Evolutionary conservation across 2,888 invertebrate genomes (phyloP).

Genomic region (Entomobrya multifasciata): DNA sequence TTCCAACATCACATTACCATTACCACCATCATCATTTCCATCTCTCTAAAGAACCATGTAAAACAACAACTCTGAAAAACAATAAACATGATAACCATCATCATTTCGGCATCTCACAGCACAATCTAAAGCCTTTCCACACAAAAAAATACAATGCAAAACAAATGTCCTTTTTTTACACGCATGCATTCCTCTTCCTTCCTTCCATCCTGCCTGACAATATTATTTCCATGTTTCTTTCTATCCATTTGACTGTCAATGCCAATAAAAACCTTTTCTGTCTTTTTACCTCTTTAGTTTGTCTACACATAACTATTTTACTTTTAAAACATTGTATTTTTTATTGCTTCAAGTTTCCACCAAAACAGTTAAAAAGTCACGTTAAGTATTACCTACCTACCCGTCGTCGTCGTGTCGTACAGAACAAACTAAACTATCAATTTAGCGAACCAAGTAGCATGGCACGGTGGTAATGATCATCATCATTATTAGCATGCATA

Average conservation of each 20-base stretch:
- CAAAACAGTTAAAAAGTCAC: no score
- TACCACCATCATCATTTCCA: neutral
- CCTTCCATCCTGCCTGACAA: neutral
- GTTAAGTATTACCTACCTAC: no score
- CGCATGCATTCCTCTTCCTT: neutral
- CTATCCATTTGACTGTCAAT: no score
- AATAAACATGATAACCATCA: neutral
- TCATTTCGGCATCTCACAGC: neutral
- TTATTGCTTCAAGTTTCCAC: no score
- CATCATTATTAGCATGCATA: no score
- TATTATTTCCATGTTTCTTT: neutral
- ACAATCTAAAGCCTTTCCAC: neutral
- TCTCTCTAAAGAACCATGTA: neutral
- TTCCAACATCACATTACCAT: neutral
- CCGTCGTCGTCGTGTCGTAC: no score
- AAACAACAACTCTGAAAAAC: constrained; percentile 27
- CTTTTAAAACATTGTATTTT: no score
- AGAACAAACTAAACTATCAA: no score
- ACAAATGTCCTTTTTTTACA: constrained; percentile 3
- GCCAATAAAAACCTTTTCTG: constrained; percentile 49
- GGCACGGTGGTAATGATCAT: no score
- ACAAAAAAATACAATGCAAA: neutral
- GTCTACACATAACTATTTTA: neutral
- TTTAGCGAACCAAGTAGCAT: no score
- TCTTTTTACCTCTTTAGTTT: no score